Base-by-base conservation (phyloP, 2,888 invertebrate genomes). In the Bimastos eiseni region DNA sequence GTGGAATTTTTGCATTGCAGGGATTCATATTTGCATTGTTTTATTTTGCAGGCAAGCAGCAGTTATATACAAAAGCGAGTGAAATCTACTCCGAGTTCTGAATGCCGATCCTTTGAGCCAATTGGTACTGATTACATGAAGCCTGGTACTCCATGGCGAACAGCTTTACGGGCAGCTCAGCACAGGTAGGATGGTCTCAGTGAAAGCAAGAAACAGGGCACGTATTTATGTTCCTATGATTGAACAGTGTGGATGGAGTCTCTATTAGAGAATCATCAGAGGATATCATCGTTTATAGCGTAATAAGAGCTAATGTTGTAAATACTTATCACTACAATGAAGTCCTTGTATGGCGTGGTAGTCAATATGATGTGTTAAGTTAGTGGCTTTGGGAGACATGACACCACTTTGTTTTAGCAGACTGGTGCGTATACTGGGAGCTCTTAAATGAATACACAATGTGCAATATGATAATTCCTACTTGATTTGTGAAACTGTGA, bases 91-190 rank as follows among this genome's bases (percentile, higher is more conserved):
- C 37, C 89, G 89, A 36, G 70, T 92, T 92, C 93, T 94, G 92
- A 90, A 89, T 83, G 21, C 30, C 36, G 86, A 37, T 34, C 21
- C 13, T 86, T 33, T 86, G 21, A 36, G 24, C 37, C 86, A 37
- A 15, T 24, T 34, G 30, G n/a, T 86, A 8, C 34, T 86, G 86
- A 86, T 34, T 86, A 37, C 36, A 37, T 37, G 21, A 90, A 93
- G 0, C 94, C 94, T 8, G 95, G 95, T 2, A 92, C 94, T 90
- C 95, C 95, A 1, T 95, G 95, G 95, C 93, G 95, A 91, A 94
- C 95, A 13, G 95, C 95, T 3, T 93, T 94, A 36, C 91, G 95
- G 86, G 95, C 95, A 37, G 93, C 93, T 90, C 93, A 94, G 92
- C 93, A 93, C 93, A 94, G 93, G 94, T 94, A 89, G 90, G 70